Evolutionary conservation across 2,797 vertebrate species (phyloP).

Genomic region (Australoheros facetus): DNA sequence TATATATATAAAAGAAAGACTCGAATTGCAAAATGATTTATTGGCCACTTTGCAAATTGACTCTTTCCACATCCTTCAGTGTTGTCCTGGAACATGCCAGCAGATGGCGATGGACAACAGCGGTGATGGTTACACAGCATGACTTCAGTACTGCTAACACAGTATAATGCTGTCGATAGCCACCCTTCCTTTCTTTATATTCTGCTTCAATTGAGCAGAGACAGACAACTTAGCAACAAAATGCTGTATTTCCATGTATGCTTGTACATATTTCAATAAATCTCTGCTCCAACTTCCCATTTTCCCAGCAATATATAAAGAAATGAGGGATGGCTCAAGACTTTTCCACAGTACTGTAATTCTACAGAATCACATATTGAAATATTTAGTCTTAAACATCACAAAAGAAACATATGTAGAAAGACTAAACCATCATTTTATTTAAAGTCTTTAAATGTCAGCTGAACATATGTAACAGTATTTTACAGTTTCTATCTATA

Average conservation of each 20-base stretch:
- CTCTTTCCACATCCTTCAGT: neutral
- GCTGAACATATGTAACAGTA: neutral
- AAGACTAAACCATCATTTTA: neutral
- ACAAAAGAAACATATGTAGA: neutral
- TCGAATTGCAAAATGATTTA: neutral
- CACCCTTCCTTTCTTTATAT: neutral
- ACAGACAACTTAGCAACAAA: too few species aligned
- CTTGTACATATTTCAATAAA: neutral
- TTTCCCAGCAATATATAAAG: neutral
- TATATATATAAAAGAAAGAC: neutral
- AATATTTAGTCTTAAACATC: neutral
- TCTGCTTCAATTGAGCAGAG: too few species aligned
- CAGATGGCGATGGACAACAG: neutral
- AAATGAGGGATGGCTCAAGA: neutral
- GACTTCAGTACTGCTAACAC: too few species aligned
- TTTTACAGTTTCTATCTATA: neutral
- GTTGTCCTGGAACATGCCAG: neutral
- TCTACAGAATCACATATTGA: neutral
- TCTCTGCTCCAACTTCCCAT: neutral
- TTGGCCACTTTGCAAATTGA: accelerated
- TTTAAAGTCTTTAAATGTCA: slow-evolving; percentile 1
- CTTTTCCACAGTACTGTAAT: neutral
- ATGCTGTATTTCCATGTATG: neutral
- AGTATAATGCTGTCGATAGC: neutral
- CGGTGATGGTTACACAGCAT: neutral